phyloP scores from a whole-genome alignment of 2,113 vertebrate species.

The Dendrocopos noguchii region DNA sequence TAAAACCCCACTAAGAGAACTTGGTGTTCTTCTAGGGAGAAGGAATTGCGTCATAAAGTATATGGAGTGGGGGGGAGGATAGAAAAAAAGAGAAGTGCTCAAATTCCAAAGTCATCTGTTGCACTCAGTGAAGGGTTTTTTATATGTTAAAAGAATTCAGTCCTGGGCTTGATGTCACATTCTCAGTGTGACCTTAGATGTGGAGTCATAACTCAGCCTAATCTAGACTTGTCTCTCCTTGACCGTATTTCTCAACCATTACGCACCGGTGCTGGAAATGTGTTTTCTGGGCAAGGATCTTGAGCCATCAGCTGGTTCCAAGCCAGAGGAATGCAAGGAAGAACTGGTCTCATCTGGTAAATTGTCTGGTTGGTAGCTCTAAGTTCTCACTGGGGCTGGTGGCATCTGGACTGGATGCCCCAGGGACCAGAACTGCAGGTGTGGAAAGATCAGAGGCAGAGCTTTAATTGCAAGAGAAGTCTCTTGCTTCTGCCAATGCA shows the following conservation, averaged over 20 bases:
- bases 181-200: not conserved
- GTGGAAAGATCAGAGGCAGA: not conserved
- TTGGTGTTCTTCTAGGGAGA: not conserved
- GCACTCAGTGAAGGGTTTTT: not conserved
- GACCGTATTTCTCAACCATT: not conserved
- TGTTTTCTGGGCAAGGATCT: not conserved
- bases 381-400: not conserved
- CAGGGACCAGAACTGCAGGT: not conserved
- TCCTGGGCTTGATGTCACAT: not conserved
- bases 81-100: not conserved
- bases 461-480: not conserved
- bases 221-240: not conserved
- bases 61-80: too few species aligned
- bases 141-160: not conserved
- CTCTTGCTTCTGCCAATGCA: not conserved
- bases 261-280: not conserved
- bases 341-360: not conserved
- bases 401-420: not conserved
- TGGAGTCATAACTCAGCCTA: not conserved
- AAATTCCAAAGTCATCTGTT: conserved; percentile 45
- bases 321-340: not conserved
- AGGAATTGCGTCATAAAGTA: not conserved
- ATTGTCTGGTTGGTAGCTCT: not conserved
- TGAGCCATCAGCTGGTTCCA: not conserved
- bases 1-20: not conserved